Evolutionary conservation across 1,140 invertebrate genomes (phyloP), one percentile per base, ranked within the genome.

Genomic region (Aplysia californica): DNA sequence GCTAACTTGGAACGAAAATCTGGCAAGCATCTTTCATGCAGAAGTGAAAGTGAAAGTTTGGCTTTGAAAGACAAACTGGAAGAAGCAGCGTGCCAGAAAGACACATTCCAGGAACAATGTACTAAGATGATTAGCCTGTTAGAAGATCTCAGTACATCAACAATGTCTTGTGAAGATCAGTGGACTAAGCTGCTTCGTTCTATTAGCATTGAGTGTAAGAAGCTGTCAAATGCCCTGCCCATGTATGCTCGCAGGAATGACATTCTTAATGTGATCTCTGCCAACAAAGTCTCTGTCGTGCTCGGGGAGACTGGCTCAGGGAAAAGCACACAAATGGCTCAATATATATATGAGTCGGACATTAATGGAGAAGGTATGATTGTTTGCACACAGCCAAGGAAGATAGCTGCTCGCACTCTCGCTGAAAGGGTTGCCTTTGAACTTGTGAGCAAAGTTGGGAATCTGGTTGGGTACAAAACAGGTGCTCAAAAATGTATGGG

Each of bases 241-340:
- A 87, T 89, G 50, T 89, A 87, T 72, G 84, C 85, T 2, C 76
- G 79, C 55, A 77, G 83, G 31, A 75, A 79, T n/a, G 82, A 86
- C 23, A 85, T 89, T 21, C 29, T 87, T 0, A 73, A 80, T 0
- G 73, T 69, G 18, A 79, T 89, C 3, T 67, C 38, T 5, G 23
- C 82, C 0, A 84, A 86, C 41, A 83, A 85, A 44, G 87, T 89
- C 0, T 82, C 78, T 1, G 97, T 99, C 78, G 95, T 99, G 75
- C 96, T 98, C 91, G 98, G 98, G 61, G 94, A 94, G 73, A 99
- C 97, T n/a, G 97, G 97, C 0, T 97, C 95, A 31, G 97, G 98
- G 4, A 99, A 89, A 74, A 87, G 84, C 68, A 89, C 88, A 21
- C 88, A 89, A 72, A 75, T 89, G 35, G 80, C 77, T 5, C 87